Conservation (phyloP, 2,113 vertebrate genomes). For the Dicaeum eximium region DNA sequence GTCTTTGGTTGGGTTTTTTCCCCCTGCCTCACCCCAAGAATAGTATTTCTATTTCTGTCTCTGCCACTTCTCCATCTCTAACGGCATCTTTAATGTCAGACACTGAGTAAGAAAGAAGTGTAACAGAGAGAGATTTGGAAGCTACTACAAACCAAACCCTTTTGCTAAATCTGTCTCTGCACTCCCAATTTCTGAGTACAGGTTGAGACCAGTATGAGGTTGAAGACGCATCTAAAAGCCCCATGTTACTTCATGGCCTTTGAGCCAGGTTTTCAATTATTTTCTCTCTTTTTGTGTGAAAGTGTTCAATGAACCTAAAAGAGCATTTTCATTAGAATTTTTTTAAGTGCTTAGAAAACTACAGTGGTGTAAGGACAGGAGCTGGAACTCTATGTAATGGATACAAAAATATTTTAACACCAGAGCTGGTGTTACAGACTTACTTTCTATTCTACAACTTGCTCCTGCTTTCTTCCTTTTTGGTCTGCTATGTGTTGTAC, state of each 20-base stretch:
- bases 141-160: neutral
- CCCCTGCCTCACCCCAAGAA: neutral
- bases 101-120: neutral
- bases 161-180: neutral
- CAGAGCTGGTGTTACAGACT: neutral
- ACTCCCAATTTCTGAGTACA: neutral
- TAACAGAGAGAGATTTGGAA: neutral
- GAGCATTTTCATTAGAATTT: neutral
- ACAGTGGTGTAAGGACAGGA: neutral
- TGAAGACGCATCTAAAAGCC: neutral
- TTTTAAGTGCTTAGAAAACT: neutral
- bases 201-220: neutral
- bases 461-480: neutral
- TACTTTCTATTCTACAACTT: neutral
- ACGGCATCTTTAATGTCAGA: neutral
- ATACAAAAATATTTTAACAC: neutral
- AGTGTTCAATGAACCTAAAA: neutral
- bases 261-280: neutral
- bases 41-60: neutral
- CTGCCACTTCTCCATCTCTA: neutral
- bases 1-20: neutral
- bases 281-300: neutral
- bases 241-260: neutral
- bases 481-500: rapidly evolving
- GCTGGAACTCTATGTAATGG: neutral